Conservation (phyloP, 2,888 invertebrate genomes). For the Caenorhabditis sulstoni region DNA sequence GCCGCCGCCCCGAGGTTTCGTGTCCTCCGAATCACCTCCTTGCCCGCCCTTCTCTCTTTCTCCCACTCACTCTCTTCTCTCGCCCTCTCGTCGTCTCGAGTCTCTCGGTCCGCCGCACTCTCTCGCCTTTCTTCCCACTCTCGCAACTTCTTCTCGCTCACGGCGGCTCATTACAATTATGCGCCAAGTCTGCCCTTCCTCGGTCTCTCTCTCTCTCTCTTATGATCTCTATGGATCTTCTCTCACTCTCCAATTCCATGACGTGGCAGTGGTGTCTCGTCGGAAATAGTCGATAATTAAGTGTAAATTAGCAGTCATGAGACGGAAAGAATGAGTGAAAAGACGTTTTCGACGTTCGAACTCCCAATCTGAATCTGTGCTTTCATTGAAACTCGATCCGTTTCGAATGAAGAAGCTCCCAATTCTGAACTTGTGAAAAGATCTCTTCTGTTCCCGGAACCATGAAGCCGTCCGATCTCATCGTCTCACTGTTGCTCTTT, state of each 20-base stretch:
- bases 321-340: too few species aligned
- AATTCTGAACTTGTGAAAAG: too few species aligned
- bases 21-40: conserved; percentile 51
- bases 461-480: too few species aligned
- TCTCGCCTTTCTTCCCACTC: conserved; percentile 6
- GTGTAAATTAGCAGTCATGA: too few species aligned
- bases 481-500: too few species aligned
- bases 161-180: conserved; percentile 4
- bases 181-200: background rate
- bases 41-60: conserved; percentile 11
- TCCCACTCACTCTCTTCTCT: conserved; percentile 10
- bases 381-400: too few species aligned
- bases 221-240: background rate
- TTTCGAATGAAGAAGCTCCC: too few species aligned
- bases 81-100: conserved; percentile 6
- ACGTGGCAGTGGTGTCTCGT: too few species aligned
- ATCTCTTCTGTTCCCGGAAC: too few species aligned
- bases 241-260: background rate
- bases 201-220: background rate
- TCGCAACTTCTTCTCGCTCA: background rate
- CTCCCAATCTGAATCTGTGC: too few species aligned
- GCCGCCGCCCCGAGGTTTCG: conserved; percentile 8
- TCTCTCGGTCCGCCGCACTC: conserved; percentile 7
- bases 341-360: too few species aligned
- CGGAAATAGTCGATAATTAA: too few species aligned